Conservation (phyloP, 2,888 invertebrate species). For the Adelphocoris suturalis region DNA sequence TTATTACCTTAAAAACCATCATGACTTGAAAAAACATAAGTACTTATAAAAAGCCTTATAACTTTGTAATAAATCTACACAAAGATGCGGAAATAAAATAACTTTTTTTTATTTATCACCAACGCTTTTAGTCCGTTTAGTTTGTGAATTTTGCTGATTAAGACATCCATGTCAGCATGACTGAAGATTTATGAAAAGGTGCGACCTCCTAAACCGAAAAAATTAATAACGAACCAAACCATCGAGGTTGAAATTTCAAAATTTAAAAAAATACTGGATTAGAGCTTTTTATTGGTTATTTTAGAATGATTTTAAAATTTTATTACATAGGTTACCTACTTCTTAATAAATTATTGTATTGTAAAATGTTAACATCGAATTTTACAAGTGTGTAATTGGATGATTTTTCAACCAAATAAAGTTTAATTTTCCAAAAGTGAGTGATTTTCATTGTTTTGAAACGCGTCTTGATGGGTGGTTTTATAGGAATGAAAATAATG, state of each 20-base stretch:
- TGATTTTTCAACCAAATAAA: conserved; percentile 63
- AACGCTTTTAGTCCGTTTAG: conserved; percentile 20
- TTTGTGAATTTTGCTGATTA: conserved; percentile 33
- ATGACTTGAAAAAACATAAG: conserved; percentile 11
- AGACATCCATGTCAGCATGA: not conserved
- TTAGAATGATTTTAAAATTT: not conserved
- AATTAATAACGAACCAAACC: not conserved
- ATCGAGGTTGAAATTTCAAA: not conserved
- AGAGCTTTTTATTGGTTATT: conserved; percentile 28
- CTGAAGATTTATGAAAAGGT: not conserved
- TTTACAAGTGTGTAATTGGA: conserved; percentile 52
- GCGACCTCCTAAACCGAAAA: not conserved
- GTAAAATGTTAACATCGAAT: conserved; percentile 58
- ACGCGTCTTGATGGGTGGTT: conserved; percentile 11
- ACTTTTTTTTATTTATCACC: conserved; percentile 49
- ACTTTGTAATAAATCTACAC: conserved; percentile 49
- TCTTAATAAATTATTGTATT: conserved; percentile 35
- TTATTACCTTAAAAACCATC: not conserved
- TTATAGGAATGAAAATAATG: conserved; percentile 33
- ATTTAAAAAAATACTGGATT: not conserved
- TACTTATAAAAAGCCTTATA: conserved; percentile 33
- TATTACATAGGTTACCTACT: conserved; percentile 1
- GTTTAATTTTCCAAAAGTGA: conserved; percentile 54
- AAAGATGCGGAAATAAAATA: conserved; percentile 64
- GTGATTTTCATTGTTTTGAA: not conserved